These are phyloP conservation scores for Glossophaga mutica DNA, from an alignment of 2,797 vertebrate species.

Conservation along the genomic window DNA sequence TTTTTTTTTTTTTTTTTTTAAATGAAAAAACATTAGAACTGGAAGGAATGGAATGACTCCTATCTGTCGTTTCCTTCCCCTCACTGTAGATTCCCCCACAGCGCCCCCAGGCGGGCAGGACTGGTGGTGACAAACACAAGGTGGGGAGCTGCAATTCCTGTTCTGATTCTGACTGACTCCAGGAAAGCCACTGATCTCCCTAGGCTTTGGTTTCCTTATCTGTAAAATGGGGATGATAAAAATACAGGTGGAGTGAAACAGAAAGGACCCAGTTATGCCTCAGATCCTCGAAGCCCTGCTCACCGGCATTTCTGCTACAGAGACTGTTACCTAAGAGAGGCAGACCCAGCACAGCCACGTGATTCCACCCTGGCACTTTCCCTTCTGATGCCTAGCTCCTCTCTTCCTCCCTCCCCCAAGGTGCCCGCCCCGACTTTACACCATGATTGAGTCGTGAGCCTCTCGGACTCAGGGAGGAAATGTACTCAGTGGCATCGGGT, in stretches of 20 bases:
- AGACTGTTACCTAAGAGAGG: not conserved
- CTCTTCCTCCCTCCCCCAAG: not conserved
- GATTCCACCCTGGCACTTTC: not conserved
- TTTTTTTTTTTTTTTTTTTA: not conserved
- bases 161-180: not conserved
- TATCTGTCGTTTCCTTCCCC: not conserved
- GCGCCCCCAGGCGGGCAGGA: not conserved
- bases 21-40: slow-evolving; percentile 28
- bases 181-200: not conserved
- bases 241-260: not conserved
- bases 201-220: not conserved
- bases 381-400: not conserved
- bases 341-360: fast-evolving
- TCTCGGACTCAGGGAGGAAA: not conserved
- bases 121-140: not conserved
- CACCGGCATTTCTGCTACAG: not conserved
- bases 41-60: not conserved
- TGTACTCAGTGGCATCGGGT: not conserved
- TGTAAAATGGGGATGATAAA: not conserved
- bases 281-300: not conserved
- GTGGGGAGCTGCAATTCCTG: not conserved
- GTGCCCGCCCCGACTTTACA: not conserved
- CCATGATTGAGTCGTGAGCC: not conserved
- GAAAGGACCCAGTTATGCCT: not conserved
- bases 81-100: not conserved